These are phyloP conservation scores for Gibbula magus DNA, from an alignment of 2,888 invertebrate species.

Conservation along the genomic window DNA sequence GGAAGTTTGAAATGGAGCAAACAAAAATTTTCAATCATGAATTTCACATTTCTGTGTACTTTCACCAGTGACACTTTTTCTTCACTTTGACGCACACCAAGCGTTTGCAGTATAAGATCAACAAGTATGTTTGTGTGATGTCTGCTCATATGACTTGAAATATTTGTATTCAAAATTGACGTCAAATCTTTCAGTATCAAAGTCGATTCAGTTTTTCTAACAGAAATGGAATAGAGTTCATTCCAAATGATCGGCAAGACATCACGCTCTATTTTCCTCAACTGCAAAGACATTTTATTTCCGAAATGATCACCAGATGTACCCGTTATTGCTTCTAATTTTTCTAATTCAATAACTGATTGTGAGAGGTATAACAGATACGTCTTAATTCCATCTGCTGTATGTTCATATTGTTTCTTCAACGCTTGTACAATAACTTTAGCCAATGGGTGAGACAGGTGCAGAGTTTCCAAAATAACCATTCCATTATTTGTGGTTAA, in stretches of 20 bases:
- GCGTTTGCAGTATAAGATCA: background rate
- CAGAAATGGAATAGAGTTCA: background rate
- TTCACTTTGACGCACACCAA: background rate
- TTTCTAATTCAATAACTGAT: constrained; percentile 19
- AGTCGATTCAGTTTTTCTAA: background rate
- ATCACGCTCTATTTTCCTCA: background rate
- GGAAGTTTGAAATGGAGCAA: constrained; percentile 45
- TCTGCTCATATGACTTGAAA: background rate
- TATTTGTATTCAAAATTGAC: constrained; percentile 17
- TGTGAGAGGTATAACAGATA: constrained; percentile 48
- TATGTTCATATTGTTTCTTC: constrained; percentile 30
- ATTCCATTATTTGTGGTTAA: constrained; percentile 52
- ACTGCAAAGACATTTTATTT: background rate
- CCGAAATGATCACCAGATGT: background rate
- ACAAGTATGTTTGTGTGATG: background rate
- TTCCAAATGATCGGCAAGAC: background rate
- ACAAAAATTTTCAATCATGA: constrained; percentile 42
- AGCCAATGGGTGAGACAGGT: constrained; percentile 60
- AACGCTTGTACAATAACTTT: constrained; percentile 47
- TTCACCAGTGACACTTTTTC: background rate
- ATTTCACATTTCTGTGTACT: background rate
- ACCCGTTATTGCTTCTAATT: background rate
- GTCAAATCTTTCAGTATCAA: background rate
- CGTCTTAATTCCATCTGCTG: constrained; percentile 55
- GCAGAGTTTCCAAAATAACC: constrained; percentile 52